Base-by-base conservation (phyloP, 2,797 vertebrate genomes). In the Urocyon cinereoargenteus region DNA sequence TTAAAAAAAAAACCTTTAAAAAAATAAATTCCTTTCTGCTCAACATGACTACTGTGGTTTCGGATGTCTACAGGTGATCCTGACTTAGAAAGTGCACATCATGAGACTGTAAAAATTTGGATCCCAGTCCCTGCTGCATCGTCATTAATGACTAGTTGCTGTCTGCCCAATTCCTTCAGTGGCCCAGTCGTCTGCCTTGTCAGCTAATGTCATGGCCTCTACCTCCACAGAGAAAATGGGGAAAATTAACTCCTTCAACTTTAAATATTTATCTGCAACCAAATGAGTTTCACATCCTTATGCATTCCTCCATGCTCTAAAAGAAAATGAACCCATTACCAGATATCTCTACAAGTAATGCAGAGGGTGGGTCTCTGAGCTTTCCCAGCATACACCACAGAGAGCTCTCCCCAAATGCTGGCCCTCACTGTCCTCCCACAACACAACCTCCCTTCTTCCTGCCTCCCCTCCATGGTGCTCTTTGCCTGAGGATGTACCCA, bases 11-110 rank as follows among this genome's bases (percentile, higher is more conserved):
- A 45, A 45, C 40, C 40, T 45, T 45, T 45, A 45, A 45, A 45
- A 45, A 45, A 45, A 45, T 45, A 45, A 8, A 62, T 92, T 16
- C 34, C 14, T 88, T 94, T 91, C 94, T 83, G 49, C 62, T 93
- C 89, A 92, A 45, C 94, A 64, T 53, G 86, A 51, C 64, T 78
- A 6, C 59, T n/a, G 36, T 77, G 19, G 53, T 92, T 93, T 86
- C 36, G 34, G 84, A 21, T 86, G 34, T 90, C 53, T 78, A 31
- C 75, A 86, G 51, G 59, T 21, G 28, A 64, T n/a, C 28, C 66
- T 87, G 83, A 81, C 90, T 61, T 93, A 72, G 81, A 94, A 90
- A 83, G 26, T 34, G 34, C 28, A 55, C 36, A 70, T 24, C 49
- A 3, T 4, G 11, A 64, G 22, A n/a, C 64, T 28, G 2, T 14